Percentiles rank a stretch among this genome's conserved stretches.
These are phyloP conservation scores for Tautogolabrus adspersus DNA, from an alignment of 2,113 vertebrate genomes.

Conservation along the genomic window DNA sequence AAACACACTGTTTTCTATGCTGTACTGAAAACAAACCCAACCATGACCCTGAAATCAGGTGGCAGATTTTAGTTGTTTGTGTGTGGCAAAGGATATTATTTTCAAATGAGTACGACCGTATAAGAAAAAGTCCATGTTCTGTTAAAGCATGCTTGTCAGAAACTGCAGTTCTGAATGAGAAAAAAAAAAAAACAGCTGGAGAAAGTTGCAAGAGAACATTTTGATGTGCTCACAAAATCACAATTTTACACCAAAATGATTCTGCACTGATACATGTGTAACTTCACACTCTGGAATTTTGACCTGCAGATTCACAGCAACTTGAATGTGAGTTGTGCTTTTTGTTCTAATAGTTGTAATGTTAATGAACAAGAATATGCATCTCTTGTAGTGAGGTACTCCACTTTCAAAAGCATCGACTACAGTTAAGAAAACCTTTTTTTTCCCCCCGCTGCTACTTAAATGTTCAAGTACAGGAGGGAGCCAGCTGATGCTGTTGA, in stretches of 20 bases:
- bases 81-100: not conserved
- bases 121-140: no score
- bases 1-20: no score
- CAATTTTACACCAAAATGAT: not conserved
- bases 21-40: no score
- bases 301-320: not conserved
- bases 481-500: conserved; percentile 35
- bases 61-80: not conserved
- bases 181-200: not conserved
- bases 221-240: not conserved
- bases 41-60: no score
- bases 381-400: conserved; percentile 10
- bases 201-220: not conserved
- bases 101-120: no score
- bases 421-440: not conserved
- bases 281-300: not conserved
- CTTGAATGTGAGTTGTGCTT: conserved; percentile 2
- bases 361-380: conserved; percentile 10
- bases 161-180: no score
- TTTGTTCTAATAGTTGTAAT: conserved; percentile 4
- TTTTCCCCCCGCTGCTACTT: conserved; percentile 30
- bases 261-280: not conserved
- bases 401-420: not conserved
- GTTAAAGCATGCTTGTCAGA: not conserved
- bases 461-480: conserved; percentile 13